Evolutionary conservation across 2,888 invertebrate species (phyloP).

Genomic region (Rugalucina vietnamica): DNA sequence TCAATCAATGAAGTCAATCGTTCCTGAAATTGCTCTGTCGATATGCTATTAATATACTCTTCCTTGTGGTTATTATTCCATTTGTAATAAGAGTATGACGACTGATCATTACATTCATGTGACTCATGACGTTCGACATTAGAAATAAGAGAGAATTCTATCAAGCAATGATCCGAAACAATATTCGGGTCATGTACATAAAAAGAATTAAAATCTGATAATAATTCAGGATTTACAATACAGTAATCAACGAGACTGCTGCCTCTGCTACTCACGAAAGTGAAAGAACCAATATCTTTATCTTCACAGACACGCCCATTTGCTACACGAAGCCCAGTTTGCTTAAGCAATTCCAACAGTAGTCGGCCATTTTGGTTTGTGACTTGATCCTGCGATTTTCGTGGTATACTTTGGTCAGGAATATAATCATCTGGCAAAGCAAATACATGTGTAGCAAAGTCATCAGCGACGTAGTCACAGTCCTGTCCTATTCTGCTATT

Average conservation of each 20-base stretch:
- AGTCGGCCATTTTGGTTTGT: neutral
- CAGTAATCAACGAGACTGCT: neutral
- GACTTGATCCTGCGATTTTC: neutral
- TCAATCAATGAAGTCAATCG: neutral
- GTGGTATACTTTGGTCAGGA: neutral
- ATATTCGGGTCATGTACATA: neutral
- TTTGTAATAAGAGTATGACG: neutral
- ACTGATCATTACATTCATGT: neutral
- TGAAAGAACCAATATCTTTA: neutral
- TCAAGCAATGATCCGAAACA: neutral
- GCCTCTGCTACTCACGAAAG: neutral
- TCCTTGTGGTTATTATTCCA: neutral
- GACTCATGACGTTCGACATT: neutral
- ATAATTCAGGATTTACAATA: neutral
- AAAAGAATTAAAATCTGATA: neutral
- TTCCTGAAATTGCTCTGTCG: neutral
- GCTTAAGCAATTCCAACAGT: neutral
- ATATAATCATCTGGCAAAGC: neutral
- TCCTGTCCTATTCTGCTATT: neutral
- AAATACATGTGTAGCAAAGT: neutral
- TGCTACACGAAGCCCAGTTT: neutral
- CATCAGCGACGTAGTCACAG: neutral
- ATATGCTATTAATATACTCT: neutral
- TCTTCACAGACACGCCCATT: neutral
- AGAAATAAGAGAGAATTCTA: neutral